These are phyloP conservation scores for Epinotia demarniana DNA, from an alignment of 2,888 invertebrate genomes.

Conservation along the genomic window DNA sequence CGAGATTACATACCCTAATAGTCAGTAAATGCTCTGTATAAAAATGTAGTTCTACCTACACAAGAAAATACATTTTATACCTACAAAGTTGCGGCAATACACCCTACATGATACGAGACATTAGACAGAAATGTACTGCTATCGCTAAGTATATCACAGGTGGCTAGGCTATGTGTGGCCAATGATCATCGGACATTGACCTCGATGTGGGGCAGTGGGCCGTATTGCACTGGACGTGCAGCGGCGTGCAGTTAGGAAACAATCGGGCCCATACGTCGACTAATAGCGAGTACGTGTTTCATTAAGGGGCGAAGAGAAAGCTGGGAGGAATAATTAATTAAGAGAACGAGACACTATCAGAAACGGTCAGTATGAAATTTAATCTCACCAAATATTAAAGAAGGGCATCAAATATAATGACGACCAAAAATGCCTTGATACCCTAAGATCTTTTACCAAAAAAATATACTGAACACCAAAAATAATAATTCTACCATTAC, in stretches of 20 bases:
- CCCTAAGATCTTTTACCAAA: too few species aligned
- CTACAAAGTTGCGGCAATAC: slow-evolving; percentile 1
- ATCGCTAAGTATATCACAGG: slow-evolving; percentile 14
- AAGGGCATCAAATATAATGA: too few species aligned
- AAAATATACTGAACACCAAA: too few species aligned
- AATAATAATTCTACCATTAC: too few species aligned
- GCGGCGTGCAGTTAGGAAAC: slow-evolving; percentile 43
- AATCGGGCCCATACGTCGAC: slow-evolving; percentile 20
- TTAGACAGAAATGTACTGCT: slow-evolving; percentile 11
- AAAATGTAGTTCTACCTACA: neutral
- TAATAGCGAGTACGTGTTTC: slow-evolving; percentile 20
- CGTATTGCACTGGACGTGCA: slow-evolving; percentile 64
- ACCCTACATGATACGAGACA: slow-evolving; percentile 15
- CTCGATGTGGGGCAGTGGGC: slow-evolving; percentile 69
- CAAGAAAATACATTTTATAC: neutral
- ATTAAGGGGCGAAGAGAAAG: slow-evolving; percentile 31
- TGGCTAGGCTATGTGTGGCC: slow-evolving; percentile 17
- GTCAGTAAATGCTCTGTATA: too few species aligned
- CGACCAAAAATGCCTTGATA: too few species aligned
- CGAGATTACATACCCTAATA: too few species aligned
- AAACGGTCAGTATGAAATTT: neutral
- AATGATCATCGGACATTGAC: slow-evolving; percentile 60
- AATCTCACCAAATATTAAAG: neutral
- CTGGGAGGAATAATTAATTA: slow-evolving; percentile 16
- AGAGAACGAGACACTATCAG: neutral